A percentile compares a stretch with the other conserved stretches of the same genome.
Conservation (phyloP, 2,113 vertebrate species). For the Otus sunia region DNA sequence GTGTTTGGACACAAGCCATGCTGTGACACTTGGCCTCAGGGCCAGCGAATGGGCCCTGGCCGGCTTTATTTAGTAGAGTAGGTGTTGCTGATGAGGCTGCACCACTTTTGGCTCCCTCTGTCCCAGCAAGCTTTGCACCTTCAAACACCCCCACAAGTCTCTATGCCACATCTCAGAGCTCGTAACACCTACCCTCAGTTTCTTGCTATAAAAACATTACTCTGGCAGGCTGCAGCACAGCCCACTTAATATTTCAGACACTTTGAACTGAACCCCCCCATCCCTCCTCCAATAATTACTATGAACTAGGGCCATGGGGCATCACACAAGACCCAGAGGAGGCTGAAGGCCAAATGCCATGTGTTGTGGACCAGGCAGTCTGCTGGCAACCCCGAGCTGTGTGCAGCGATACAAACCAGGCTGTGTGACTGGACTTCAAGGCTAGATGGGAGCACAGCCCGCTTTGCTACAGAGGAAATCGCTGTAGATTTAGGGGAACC, state of each 20-base stretch:
- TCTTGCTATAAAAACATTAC: constrained; percentile 20
- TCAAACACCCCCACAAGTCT: constrained; percentile 11
- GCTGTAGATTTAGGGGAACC: background rate
- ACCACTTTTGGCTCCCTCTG: background rate
- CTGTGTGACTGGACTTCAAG: fast-evolving
- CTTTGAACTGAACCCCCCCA: background rate
- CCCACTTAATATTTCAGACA: constrained; percentile 32
- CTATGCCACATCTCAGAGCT: constrained; percentile 39
- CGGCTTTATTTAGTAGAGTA: constrained; percentile 2
- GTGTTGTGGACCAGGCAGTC: background rate
- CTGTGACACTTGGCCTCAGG: constrained; percentile 1
- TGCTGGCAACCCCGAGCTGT: background rate
- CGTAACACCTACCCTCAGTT: background rate
- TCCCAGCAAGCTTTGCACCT: constrained; percentile 1
- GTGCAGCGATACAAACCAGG: background rate
- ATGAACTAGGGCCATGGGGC: background rate
- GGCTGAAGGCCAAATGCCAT: constrained; percentile 8
- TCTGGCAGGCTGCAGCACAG: constrained; percentile 29
- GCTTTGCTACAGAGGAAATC: background rate
- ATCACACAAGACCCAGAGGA: background rate
- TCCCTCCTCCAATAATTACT: background rate
- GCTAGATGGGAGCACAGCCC: background rate
- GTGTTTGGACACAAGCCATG: constrained; percentile 23
- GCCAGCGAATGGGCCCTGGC: fast-evolving
- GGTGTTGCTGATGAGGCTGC: constrained; percentile 19